A percentile compares a stretch with the other conserved stretches of the same genome.
Conservation (phyloP, 2,888 invertebrate genomes). For the Holacanthella duospinosa region DNA sequence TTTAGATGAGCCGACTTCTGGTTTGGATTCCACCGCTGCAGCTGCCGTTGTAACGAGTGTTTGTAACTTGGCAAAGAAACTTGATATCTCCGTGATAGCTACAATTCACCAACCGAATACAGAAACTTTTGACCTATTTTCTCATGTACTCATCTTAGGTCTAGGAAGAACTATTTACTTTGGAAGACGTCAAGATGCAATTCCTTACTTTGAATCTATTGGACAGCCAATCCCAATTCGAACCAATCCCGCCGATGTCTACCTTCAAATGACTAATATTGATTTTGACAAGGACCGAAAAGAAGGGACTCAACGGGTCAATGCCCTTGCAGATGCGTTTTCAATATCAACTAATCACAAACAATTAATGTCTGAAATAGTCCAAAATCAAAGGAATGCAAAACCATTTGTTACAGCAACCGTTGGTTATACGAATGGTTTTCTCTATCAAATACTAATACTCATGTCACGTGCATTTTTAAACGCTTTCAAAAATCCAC, state of each 20-base stretch:
- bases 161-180: background rate
- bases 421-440: background rate
- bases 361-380: background rate
- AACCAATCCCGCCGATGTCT: background rate
- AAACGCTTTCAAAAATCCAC: conserved; percentile 4
- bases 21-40: conserved; percentile 3
- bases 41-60: background rate
- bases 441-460: background rate
- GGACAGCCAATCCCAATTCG: background rate
- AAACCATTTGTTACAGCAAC: background rate
- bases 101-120: conserved; percentile 8
- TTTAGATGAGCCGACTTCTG: conserved; percentile 8
- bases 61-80: background rate
- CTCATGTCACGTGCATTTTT: conserved; percentile 7
- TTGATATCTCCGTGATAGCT: background rate
- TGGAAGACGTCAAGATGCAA: background rate
- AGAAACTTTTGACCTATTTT: conserved; percentile 5
- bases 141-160: conserved; percentile 2
- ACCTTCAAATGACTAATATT: background rate
- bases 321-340: background rate
- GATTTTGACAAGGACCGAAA: background rate
- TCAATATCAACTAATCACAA: background rate
- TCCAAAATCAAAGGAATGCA: background rate
- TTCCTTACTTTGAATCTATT: conserved; percentile 4
- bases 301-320: background rate